Evolutionary conservation across 2,888 invertebrate species (phyloP).

Genomic region (Lycaena phlaeas): DNA sequence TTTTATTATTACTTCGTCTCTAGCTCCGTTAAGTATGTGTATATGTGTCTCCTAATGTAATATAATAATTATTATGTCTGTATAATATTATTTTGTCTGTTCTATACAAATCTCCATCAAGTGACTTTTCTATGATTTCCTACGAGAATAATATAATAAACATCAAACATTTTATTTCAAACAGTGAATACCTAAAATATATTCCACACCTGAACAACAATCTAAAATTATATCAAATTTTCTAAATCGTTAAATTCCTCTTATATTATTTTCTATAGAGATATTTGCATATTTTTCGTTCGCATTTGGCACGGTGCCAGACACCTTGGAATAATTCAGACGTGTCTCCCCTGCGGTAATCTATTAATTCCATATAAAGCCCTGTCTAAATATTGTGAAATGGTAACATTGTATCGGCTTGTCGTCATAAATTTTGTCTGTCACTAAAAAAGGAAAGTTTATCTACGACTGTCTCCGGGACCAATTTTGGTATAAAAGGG

Average conservation of each 20-base stretch:
- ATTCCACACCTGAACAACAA: not conserved
- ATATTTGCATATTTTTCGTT: not conserved
- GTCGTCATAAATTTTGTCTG: not conserved
- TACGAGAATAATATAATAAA: no score
- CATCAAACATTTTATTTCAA: no score
- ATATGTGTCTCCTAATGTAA: no score
- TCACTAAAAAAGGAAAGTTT: not conserved
- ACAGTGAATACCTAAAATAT: not conserved
- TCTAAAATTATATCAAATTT: no score
- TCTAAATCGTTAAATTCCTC: not conserved
- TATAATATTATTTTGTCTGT: no score
- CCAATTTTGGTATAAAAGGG: not conserved
- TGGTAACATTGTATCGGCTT: not conserved
- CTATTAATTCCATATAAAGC: slow-evolving; percentile 6
- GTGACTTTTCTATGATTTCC: no score
- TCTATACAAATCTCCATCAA: no score
- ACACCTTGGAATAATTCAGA: not conserved
- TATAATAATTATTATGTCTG: no score
- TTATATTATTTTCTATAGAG: not conserved
- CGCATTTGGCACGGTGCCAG: not conserved
- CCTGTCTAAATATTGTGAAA: slow-evolving; percentile 5
- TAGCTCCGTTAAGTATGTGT: no score
- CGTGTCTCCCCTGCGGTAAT: not conserved
- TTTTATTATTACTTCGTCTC: no score
- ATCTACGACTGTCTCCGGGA: not conserved